Percentiles rank a stretch among this genome's conserved stretches.
Conservation (phyloP, 1,140 invertebrate genomes). For the Drosophila arawakana region DNA sequence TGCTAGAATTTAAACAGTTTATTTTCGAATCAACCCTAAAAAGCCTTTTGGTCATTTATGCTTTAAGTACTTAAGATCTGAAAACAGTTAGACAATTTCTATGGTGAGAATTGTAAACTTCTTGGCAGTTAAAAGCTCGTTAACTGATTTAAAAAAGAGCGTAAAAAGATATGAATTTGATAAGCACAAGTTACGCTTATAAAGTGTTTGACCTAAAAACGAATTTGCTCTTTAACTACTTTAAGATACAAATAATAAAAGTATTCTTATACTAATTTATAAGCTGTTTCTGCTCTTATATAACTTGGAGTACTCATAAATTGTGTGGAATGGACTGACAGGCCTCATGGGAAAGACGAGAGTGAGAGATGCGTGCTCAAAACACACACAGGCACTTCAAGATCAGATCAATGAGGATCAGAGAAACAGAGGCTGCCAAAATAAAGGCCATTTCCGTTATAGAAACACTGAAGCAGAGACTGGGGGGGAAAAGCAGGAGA, state of each 20-base stretch:
- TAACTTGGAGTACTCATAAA: conserved; percentile 50
- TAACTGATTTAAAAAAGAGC: not conserved
- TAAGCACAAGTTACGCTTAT: not conserved
- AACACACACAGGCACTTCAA: conserved; percentile 24
- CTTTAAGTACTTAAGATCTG: not conserved
- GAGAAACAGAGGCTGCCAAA: conserved; percentile 41
- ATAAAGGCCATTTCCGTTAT: conserved; percentile 71
- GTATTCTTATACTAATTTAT: not conserved
- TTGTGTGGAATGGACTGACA: conserved; percentile 37
- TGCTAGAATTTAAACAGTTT: too few species aligned
- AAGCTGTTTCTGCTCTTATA: conserved; percentile 3
- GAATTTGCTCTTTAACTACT: too few species aligned
- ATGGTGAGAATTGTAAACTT: not conserved
- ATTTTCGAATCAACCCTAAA: too few species aligned
- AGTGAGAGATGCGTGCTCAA: conserved; percentile 19
- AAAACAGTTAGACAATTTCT: not conserved
- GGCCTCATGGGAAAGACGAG: conserved; percentile 32
- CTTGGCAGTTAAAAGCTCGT: conserved; percentile 40
- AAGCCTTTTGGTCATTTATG: not conserved
- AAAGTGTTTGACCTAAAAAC: not conserved
- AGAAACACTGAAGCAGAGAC: conserved; percentile 20
- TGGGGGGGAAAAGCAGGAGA: conserved; percentile 1
- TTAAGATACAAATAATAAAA: not conserved
- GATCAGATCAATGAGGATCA: conserved; percentile 63
- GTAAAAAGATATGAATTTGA: not conserved